phyloP scores from a whole-genome alignment of 64 coral and sea anemone species.

The Exaiptasia diaphana region DNA sequence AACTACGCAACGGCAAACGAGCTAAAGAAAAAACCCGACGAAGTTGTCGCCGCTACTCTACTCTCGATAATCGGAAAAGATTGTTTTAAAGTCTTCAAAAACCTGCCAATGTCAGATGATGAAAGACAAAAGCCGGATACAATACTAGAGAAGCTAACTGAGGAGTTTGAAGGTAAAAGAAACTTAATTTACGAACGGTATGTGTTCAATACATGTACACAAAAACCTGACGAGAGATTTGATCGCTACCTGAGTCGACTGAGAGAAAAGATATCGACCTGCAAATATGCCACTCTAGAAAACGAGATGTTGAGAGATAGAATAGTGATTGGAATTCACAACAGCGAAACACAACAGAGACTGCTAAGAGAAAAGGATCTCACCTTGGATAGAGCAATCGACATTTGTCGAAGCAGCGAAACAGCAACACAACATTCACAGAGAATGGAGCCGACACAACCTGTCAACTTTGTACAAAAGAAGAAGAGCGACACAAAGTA shows the following conservation, averaged over 20 bases:
- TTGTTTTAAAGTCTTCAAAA: conserved; percentile 42
- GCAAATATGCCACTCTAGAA: conserved; percentile 34
- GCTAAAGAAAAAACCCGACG: not conserved
- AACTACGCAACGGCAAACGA: conserved; percentile 4
- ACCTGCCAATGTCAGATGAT: conserved; percentile 23
- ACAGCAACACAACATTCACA: conserved; percentile 3
- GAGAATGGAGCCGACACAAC: conserved; percentile 24
- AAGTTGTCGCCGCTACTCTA: conserved; percentile 17
- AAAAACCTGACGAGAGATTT: conserved; percentile 17
- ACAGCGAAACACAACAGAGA: not conserved
- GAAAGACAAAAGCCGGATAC: conserved; percentile 23
- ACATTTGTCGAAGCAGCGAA: conserved; percentile 54
- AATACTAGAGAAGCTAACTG: conserved; percentile 42
- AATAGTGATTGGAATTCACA: conserved; percentile 4
- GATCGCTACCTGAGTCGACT: conserved; percentile 26
- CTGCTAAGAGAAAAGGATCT: conserved; percentile 11
- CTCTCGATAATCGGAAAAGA: conserved; percentile 32
- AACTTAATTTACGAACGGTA: conserved; percentile 54
- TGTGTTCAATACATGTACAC: not conserved
- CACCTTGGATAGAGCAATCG: conserved; percentile 27
- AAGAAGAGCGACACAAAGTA: not conserved
- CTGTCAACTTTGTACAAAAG: not conserved
- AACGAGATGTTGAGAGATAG: conserved; percentile 54
- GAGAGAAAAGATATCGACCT: conserved; percentile 10
- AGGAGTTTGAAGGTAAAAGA: conserved; percentile 30